Evolutionary conservation across 30 jellyfish, hydroid and myxozoan genomes (phyloP).

Genomic region (Chrysaora quinquecirrha): DNA sequence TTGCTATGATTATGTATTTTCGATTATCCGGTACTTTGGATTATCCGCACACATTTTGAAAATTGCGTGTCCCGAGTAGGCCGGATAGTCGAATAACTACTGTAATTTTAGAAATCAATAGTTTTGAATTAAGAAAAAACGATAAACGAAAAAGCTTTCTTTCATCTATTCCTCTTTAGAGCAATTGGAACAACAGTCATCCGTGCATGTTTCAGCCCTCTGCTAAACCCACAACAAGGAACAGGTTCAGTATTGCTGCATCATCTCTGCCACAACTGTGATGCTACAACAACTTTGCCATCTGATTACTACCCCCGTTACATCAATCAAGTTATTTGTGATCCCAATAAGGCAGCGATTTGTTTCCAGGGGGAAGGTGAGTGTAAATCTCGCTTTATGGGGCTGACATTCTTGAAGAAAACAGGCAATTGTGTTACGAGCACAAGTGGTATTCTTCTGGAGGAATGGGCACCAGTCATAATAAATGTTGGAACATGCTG

Average conservation of each 20-base stretch:
- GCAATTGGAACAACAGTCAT: conserved; percentile 5
- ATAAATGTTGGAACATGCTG: conserved; percentile 41
- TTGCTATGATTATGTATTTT: no score
- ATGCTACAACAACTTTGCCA: conserved; percentile 62
- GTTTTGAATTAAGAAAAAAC: no score
- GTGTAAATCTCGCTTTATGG: conserved; percentile 24
- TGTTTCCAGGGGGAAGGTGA: conserved; percentile 66
- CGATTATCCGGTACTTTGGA: no score
- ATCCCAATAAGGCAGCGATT: not conserved
- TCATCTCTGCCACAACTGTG: conserved; percentile 53
- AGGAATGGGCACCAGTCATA: conserved; percentile 51
- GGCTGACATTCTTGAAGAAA: conserved; percentile 48
- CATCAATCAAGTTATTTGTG: conserved; percentile 63
- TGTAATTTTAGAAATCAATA: no score
- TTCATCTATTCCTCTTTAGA: not conserved
- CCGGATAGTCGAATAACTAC: no score
- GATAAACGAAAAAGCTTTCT: no score
- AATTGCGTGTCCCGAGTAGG: no score
- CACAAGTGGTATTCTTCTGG: conserved; percentile 30
- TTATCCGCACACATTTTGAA: no score
- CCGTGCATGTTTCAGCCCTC: conserved; percentile 33
- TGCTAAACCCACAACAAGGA: not conserved
- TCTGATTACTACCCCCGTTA: conserved; percentile 57
- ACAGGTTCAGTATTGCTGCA: not conserved
- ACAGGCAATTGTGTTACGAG: conserved; percentile 40